These are phyloP conservation scores for Cynocephalus volans DNA, from an alignment of 2,113 vertebrate species.

Conservation along the genomic window DNA sequence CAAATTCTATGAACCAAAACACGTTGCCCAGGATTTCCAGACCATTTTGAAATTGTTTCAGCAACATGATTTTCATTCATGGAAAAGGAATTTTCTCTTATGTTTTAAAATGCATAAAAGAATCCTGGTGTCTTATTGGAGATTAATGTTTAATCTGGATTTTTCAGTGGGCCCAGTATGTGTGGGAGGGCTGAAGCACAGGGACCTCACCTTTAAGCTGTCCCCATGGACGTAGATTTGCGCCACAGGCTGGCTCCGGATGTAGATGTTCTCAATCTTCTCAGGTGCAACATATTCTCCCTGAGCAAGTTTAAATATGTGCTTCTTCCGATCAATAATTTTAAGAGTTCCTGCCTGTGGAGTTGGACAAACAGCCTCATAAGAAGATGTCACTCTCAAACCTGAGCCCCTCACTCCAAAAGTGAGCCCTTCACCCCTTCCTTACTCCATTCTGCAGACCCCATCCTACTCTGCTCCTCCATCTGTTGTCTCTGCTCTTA, in stretches of 20 bases:
- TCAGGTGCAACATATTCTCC: constrained; percentile 98
- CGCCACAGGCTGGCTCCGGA: constrained; percentile 95
- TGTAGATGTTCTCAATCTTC: constrained; percentile 99
- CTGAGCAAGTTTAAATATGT: constrained; percentile 99
- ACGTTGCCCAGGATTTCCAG: background rate
- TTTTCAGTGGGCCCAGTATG: background rate
- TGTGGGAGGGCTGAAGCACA: background rate
- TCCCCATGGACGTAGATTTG: constrained; percentile 98
- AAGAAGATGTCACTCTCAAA: background rate
- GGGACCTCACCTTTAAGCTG: constrained; percentile 94
- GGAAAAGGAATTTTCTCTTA: constrained; percentile 31
- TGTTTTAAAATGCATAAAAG: background rate
- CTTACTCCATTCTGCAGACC: background rate
- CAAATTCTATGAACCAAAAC: background rate
- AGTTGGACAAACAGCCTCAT: constrained; percentile 67
- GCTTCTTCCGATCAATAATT: constrained; percentile 99
- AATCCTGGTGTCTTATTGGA: background rate
- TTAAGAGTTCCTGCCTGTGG: constrained; percentile 96
- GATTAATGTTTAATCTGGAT: background rate
- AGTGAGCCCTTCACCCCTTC: background rate
- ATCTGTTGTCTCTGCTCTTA: background rate
- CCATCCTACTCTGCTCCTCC: background rate
- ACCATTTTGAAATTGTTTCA: constrained; percentile 41
- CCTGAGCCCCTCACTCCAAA: background rate
- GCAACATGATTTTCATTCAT: background rate